Base-by-base conservation (phyloP, 2,797 vertebrate species). In the Aeoliscus strigatus region DNA sequence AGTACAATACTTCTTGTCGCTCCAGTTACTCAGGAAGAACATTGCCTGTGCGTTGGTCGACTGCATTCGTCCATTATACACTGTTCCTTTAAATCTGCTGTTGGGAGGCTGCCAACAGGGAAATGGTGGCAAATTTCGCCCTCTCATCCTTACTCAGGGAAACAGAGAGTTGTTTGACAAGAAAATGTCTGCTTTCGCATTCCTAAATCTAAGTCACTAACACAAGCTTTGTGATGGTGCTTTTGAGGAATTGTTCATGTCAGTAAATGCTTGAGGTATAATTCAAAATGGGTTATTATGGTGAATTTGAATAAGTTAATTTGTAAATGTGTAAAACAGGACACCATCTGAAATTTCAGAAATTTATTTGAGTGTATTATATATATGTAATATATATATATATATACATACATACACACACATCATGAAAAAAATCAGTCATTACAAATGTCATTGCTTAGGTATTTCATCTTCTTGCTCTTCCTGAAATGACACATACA, bases 111-210 rank as follows among this genome's bases (percentile, higher is more conserved):
- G 70, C 70, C 80, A 80, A 79, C 28, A 45, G 37, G 83, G 82
- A 86, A 80, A 57, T 31, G 35, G 3, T 2, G 13, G 9, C 12
- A 27, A 44, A 66, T 72, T 83, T 47, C 84, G 81, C 81, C 8
- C 39, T 65, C 75, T 87, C 84, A 88, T 86, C 54, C 73, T 87
- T 75, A 82, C 73, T 74, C 58, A 64, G 79, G 42, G 42, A 31
- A 14, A 28, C 28, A 9, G 6, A 14, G 1, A 12, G n/a, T 8
- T 13, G 1, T 4, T 13, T 1, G n/a, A n/a, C 0, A 2, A 10
- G 38, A 11, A 30, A 14, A 40, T 7, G 12, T 16, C 23, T 24
- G 6, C 17, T 11, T 31, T 53, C 3, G 36, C 13, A 42, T 47
- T 23, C 2, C 9, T 16, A n/a, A 28, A 24, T 28, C 9, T 16